These are phyloP conservation scores for Drosophila rubida DNA, from an alignment of 2,888 invertebrate genomes.

Conservation along the genomic window DNA sequence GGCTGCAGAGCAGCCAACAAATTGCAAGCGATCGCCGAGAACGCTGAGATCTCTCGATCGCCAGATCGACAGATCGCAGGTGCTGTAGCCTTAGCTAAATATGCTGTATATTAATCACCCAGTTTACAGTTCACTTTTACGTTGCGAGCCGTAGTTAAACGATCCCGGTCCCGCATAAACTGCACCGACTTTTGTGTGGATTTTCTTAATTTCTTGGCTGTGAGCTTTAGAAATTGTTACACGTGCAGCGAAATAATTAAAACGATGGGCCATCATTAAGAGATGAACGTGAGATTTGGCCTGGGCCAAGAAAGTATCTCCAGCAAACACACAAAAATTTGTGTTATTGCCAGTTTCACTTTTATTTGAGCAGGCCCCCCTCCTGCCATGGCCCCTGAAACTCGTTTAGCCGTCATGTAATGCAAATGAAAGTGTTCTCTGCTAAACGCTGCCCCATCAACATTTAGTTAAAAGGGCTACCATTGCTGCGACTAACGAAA, in stretches of 20 bases:
- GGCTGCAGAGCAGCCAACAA: slow-evolving; percentile 56
- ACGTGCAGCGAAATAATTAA: slow-evolving; percentile 67
- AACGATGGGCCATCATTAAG: slow-evolving; percentile 70
- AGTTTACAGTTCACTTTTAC: slow-evolving; percentile 1
- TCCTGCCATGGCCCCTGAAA: slow-evolving; percentile 30
- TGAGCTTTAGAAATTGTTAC: slow-evolving; percentile 47
- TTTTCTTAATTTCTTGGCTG: too few relatives aligned
- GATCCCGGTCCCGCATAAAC: slow-evolving; percentile 1
- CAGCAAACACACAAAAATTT: slow-evolving; percentile 23
- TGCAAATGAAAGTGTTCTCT: slow-evolving; percentile 76
- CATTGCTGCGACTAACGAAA: slow-evolving; percentile 19
- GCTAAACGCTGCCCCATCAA: slow-evolving; percentile 33
- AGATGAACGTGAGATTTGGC: slow-evolving; percentile 77
- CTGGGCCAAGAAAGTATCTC: slow-evolving; percentile 43
- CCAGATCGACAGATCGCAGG: neutral
- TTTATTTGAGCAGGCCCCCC: slow-evolving; percentile 56
- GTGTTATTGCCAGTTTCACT: slow-evolving; percentile 59
- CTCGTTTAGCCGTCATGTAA: slow-evolving; percentile 62
- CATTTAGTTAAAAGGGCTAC: slow-evolving; percentile 30
- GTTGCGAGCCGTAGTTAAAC: too few relatives aligned
- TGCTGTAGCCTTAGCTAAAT: neutral
- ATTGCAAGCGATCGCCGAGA: slow-evolving; percentile 60
- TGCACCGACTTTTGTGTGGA: neutral
- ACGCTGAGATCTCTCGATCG: neutral
- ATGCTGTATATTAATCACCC: neutral